Conservation (phyloP, 2,888 invertebrate genomes). For the Ctena decussata region DNA sequence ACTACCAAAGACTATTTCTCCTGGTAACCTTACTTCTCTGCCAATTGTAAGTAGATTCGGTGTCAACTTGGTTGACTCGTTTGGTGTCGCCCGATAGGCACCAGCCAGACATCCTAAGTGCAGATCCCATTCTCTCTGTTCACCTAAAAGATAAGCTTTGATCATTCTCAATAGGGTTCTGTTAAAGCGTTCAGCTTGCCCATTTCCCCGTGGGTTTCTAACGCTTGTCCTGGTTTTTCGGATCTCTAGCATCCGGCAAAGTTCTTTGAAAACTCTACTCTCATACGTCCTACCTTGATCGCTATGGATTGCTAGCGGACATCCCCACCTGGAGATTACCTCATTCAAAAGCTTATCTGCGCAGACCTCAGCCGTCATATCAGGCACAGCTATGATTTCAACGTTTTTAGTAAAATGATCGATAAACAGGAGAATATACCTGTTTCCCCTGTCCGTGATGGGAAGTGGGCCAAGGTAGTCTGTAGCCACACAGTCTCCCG, state of each 20-base stretch:
- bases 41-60: not conserved
- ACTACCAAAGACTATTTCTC: not conserved
- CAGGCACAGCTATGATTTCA: conserved; percentile 2
- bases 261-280: not conserved
- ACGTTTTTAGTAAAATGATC: conserved; percentile 35
- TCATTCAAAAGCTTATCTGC: conserved; percentile 13
- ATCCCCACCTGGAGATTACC: conserved; percentile 17
- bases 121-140: not conserved
- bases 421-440: conserved; percentile 17
- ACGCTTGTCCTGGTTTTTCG: not conserved
- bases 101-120: not conserved
- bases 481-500: not conserved
- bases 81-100: conserved; percentile 2
- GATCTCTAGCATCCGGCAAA: conserved; percentile 13
- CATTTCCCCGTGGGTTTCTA: not conserved
- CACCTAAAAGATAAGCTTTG: not conserved
- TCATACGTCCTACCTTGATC: conserved; percentile 1
- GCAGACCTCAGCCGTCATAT: conserved; percentile 25
- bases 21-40: conserved; percentile 2
- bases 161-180: not conserved
- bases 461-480: conserved; percentile 25
- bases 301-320: not conserved
- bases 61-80: not conserved
- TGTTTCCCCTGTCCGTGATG: not conserved
- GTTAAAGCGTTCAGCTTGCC: not conserved